phyloP scores from a whole-genome alignment of 2,113 vertebrate genomes.

The Hippocampus mohnikei region DNA sequence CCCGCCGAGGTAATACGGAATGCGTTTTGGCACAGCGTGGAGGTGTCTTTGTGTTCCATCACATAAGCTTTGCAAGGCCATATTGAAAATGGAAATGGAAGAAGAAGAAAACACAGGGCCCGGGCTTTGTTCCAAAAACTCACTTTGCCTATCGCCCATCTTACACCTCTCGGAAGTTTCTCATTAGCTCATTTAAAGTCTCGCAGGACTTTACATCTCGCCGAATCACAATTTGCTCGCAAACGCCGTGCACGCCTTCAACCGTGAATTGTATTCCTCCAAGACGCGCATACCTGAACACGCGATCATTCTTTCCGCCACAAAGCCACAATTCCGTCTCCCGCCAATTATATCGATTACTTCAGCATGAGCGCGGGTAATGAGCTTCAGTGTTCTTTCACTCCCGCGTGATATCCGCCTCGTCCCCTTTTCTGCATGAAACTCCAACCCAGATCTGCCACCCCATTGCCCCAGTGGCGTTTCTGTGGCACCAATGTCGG shows the following conservation, averaged over 20 bases:
- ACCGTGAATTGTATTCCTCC: conserved; percentile 14
- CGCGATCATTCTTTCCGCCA: conserved; percentile 11
- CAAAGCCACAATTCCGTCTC: conserved; percentile 46
- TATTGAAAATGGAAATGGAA: conserved; percentile 56
- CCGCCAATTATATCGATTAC: conserved; percentile 76
- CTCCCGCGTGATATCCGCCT: conserved; percentile 41
- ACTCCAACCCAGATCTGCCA: conserved; percentile 14
- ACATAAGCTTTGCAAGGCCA: conserved; percentile 37
- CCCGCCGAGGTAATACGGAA: conserved; percentile 35
- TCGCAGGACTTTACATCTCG: background rate
- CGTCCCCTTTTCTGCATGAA: conserved; percentile 11
- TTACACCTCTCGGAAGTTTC: background rate
- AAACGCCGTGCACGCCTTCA: background rate
- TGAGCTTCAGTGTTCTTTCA: conserved; percentile 59
- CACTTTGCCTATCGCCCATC: background rate
- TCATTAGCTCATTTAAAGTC: conserved; percentile 3
- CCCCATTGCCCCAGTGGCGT: conserved; percentile 18
- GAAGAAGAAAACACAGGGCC: conserved; percentile 25
- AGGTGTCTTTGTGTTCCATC: conserved; percentile 51
- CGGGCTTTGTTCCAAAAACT: conserved; percentile 40
- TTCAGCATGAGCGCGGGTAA: conserved; percentile 74
- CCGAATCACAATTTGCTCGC: conserved; percentile 7
- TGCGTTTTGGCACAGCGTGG: conserved; percentile 18
- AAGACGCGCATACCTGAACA: conserved; percentile 17
- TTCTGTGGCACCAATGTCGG: conserved; percentile 18